phyloP scores from a whole-genome alignment of 92 coral and sea anemone species.

The Desmophyllum pertusum region DNA sequence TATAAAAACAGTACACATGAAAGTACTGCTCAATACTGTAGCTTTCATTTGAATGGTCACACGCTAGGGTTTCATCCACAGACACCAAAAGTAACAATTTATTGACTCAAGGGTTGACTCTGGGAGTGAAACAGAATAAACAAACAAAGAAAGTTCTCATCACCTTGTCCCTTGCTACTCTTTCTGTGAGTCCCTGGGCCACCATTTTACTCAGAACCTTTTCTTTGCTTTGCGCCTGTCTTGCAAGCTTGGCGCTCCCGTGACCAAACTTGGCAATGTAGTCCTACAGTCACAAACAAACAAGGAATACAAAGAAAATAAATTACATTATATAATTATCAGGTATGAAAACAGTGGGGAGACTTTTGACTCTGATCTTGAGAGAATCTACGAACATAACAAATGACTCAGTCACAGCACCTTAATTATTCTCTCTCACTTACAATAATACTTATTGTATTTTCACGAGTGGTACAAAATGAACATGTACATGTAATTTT shows the following conservation, averaged over 20 bases:
- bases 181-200: conserved; percentile 95
- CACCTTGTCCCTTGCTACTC: conserved; percentile 87
- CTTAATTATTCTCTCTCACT: too few relatives aligned
- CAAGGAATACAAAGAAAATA: not conserved
- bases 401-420: too few relatives aligned
- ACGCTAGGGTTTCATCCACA: too few relatives aligned
- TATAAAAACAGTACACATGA: too few relatives aligned
- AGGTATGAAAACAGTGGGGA: not conserved
- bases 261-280: conserved; percentile 99
- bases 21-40: too few relatives aligned
- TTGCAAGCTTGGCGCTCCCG: conserved; percentile 98
- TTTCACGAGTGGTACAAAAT: too few relatives aligned
- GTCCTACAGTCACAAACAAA: conserved; percentile 54
- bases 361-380: not conserved
- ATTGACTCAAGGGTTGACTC: too few relatives aligned
- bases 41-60: too few relatives aligned
- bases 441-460: too few relatives aligned
- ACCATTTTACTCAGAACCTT: conserved; percentile 95
- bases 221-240: conserved; percentile 99
- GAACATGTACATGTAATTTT: too few relatives aligned
- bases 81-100: too few relatives aligned
- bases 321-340: not conserved
- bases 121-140: not conserved
- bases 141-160: not conserved
- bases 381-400: not conserved